Base-by-base conservation (phyloP, 2,797 vertebrate genomes). In the Epinephelus malabaricus region DNA sequence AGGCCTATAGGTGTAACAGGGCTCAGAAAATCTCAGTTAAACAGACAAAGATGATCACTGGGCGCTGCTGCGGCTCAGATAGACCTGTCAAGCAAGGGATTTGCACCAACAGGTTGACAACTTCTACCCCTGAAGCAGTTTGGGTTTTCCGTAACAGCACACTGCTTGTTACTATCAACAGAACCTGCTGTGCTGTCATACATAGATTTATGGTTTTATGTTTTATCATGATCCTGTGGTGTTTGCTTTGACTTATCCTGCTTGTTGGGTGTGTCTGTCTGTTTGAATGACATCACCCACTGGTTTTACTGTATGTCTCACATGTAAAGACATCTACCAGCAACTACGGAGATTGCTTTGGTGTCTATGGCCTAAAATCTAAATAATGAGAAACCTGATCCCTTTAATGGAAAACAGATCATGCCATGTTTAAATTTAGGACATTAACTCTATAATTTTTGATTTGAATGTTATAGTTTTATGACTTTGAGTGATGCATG, bases 101-200 rank as follows among this genome's bases (percentile, higher is more conserved):
- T 71, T 83, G 63, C 18, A 53, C n/a, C 73, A 15, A 66, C 59
- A 60, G 51, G 77, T 75, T 27, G 34, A 19, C 10, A 46, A 40
- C 62, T 40, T 70, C 38, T 12, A 53, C 38, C 34, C 61, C 53
- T 60, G 40, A 55, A 49, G 51, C 49, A 7, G 34, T 73, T 76
- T 54, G 27, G 6, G 4, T 54, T 72, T 55, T 19, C 19, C 23
- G 46, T 15, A 14, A 21, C 69, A 69, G 25, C 30, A 50, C 40
- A 70, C n/a, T 19, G 49, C 34, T 23, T 62, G 38, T 14, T 69
- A 27, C 50, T 13, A 60, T 66, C 60, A 86, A 50, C 47, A 61
- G 45, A 47, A 21, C 5, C 46, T 49, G 17, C 13, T 58, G 15
- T 49, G 63, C 51, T 45, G 38, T 75, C 68, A 73, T 34, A 1